A percentile compares a stretch with the other conserved stretches of the same genome.
phyloP scores from a whole-genome alignment of 2,888 invertebrate genomes.

The Meandrusa payeni region DNA sequence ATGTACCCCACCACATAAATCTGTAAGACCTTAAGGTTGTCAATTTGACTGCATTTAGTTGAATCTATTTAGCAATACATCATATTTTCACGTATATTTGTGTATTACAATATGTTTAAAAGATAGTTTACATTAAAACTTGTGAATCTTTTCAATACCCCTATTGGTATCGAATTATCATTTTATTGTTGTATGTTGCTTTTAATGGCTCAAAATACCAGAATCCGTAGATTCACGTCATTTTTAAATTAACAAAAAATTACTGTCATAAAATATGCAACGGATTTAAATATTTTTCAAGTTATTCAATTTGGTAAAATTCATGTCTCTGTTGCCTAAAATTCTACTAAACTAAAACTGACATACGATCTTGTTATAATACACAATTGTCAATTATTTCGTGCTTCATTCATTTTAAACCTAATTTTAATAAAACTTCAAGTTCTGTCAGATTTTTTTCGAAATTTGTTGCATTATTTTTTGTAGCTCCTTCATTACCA shows the following conservation, averaged over 20 bases:
- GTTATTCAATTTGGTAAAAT: no score
- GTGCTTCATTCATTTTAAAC: no score
- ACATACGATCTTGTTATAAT: no score
- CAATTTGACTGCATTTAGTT: constrained; percentile 17
- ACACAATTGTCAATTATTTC: no score
- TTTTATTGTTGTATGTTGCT: constrained; percentile 10
- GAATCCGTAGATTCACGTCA: neutral
- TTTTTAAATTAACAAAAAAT: neutral
- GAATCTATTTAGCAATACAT: neutral
- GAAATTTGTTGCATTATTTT: no score
- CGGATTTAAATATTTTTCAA: no score
- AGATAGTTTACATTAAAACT: neutral
- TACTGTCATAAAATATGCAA: neutral
- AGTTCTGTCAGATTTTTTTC: no score
- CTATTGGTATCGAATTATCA: constrained; percentile 10
- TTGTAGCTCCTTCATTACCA: no score
- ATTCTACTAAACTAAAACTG: no score
- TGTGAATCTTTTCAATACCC: constrained; percentile 10
- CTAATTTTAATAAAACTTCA: no score
- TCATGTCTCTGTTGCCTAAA: no score
- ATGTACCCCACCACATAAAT: constrained; percentile 16
- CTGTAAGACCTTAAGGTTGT: constrained; percentile 15
- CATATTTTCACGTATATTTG: constrained; percentile 2
- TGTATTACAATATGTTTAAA: constrained; percentile 1
- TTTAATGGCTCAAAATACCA: no score